Evolutionary conservation across 2,113 vertebrate species (phyloP).

Genomic region (Anseranas semipalmata): DNA sequence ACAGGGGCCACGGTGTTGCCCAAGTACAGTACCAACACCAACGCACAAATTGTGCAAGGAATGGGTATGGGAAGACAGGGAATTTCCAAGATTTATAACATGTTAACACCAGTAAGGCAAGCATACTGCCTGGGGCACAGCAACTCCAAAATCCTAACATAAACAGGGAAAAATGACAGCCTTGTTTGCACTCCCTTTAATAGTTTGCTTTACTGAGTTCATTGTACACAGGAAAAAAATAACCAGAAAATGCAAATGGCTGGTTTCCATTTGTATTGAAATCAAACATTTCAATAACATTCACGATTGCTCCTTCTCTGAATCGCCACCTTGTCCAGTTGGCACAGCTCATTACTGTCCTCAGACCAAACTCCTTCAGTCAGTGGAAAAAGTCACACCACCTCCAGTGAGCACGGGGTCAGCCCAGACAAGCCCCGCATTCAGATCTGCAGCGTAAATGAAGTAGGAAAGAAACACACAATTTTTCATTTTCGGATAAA

Average conservation of each 20-base stretch:
- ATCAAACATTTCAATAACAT: not conserved
- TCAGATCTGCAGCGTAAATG: accelerated
- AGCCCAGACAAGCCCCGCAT: not conserved
- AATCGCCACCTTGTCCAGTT: too few relatives aligned
- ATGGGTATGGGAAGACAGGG: not conserved
- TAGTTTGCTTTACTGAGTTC: not conserved
- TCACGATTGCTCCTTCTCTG: accelerated
- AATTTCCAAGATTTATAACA: not conserved
- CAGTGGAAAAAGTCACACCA: accelerated
- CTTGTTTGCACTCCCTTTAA: not conserved
- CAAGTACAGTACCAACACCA: too few relatives aligned
- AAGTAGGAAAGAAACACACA: not conserved
- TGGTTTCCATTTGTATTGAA: not conserved
- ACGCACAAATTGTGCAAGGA: not conserved
- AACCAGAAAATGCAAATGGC: not conserved
- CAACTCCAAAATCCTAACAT: not conserved
- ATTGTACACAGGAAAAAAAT: not conserved
- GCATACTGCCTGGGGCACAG: not conserved
- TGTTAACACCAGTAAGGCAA: not conserved
- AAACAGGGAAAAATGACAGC: not conserved
- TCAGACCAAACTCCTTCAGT: not conserved
- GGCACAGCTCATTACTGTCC: accelerated
- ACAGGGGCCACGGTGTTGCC: too few relatives aligned
- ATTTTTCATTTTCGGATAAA: not conserved
- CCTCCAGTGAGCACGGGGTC: not conserved